phyloP scores from a whole-genome alignment of 2,113 vertebrate species.

The Phyllostomus hastatus region DNA sequence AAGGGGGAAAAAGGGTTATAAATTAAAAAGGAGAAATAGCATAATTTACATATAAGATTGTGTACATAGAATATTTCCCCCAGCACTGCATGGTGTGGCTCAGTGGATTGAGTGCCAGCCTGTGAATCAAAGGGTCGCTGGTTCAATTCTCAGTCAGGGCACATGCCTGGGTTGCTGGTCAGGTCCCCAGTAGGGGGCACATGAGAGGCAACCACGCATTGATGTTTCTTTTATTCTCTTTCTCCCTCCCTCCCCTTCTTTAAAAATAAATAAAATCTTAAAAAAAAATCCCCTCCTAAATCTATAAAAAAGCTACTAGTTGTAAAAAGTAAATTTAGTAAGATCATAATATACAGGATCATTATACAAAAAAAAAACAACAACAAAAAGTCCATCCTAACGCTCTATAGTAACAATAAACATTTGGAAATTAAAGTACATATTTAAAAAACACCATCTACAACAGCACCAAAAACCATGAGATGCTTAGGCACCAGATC shows the following conservation, averaged over 20 bases:
- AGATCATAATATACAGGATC: background rate
- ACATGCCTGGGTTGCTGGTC: no score
- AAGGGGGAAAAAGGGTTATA: background rate
- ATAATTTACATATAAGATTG: background rate
- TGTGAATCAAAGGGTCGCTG: no score
- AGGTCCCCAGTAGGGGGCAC: no score
- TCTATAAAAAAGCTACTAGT: background rate
- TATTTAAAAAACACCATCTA: background rate
- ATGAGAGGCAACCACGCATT: no score
- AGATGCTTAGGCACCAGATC: background rate
- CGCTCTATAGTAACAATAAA: background rate
- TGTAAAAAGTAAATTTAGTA: background rate
- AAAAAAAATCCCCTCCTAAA: background rate
- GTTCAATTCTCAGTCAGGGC: no score
- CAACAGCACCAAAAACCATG: background rate
- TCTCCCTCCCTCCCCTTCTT: no score
- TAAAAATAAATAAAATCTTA: no score
- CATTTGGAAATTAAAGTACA: background rate
- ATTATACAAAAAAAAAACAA: background rate
- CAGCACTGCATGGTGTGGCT: no score
- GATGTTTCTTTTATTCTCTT: no score
- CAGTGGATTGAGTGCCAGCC: no score
- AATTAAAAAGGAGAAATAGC: background rate
- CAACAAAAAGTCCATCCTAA: background rate
- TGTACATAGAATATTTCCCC: background rate